Evolutionary conservation across 2,113 vertebrate species (phyloP).

Genomic region (Callionymus lyra): DNA sequence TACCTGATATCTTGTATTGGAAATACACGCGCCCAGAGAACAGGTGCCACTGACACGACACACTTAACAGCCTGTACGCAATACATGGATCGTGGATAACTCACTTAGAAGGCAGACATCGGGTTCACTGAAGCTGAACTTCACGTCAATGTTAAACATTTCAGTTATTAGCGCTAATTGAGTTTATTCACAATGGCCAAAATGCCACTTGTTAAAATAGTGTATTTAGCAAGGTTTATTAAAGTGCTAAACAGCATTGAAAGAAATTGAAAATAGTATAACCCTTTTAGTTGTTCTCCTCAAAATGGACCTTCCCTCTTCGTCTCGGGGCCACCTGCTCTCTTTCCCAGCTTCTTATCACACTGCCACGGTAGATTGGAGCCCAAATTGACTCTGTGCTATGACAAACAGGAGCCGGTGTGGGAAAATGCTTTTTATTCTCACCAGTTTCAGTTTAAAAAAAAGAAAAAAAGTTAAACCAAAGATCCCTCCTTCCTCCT

Average conservation of each 20-base stretch:
- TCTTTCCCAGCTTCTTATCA: constrained; percentile 68
- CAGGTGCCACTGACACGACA: constrained; percentile 45
- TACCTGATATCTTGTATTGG: constrained; percentile 47
- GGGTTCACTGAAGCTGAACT: too few relatives aligned
- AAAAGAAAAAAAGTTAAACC: constrained; percentile 6
- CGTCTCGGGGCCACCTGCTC: constrained; percentile 52
- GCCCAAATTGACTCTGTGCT: constrained; percentile 30
- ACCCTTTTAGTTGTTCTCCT: constrained; percentile 44
- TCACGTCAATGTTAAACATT: too few relatives aligned
- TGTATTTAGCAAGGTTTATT: too few relatives aligned
- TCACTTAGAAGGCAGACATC: constrained; percentile 2
- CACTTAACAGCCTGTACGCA: constrained; percentile 12
- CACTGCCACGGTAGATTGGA: constrained; percentile 13
- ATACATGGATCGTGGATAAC: constrained; percentile 3
- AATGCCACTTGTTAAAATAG: too few relatives aligned
- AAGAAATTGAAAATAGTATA: too few relatives aligned
- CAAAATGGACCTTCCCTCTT: constrained; percentile 3
- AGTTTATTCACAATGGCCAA: too few relatives aligned
- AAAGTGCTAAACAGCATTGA: too few relatives aligned
- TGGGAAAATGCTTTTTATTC: constrained; percentile 14
- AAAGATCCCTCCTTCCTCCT: not conserved
- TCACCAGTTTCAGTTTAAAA: constrained; percentile 3
- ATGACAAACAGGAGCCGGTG: constrained; percentile 42
- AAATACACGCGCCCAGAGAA: constrained; percentile 37
- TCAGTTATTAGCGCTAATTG: too few relatives aligned